Conservation (phyloP, 2,888 invertebrate genomes). For the Hemithea aestivaria region DNA sequence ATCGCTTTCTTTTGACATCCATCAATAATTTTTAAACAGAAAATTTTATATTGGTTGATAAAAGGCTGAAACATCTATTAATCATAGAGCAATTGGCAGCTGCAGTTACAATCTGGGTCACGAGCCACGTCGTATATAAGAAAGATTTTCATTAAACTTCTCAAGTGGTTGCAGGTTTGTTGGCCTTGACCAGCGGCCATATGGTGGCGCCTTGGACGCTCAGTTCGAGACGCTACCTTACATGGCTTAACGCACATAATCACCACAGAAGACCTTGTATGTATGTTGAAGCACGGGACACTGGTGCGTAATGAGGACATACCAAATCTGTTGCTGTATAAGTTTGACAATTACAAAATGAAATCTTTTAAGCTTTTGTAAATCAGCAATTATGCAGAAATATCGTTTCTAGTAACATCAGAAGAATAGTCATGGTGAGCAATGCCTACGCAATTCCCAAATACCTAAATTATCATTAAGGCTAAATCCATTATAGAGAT, state of each 20-base stretch:
- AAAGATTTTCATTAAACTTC: constrained; percentile 47
- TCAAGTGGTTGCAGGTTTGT: constrained; percentile 37
- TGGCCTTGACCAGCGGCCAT: constrained; percentile 62
- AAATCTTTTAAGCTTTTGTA: too few relatives aligned
- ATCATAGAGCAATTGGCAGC: constrained; percentile 33
- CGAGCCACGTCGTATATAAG: constrained; percentile 36
- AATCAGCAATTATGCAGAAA: too few relatives aligned
- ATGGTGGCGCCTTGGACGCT: constrained; percentile 49
- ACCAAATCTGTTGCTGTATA: constrained; percentile 9
- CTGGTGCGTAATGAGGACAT: constrained; percentile 19
- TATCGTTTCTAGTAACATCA: too few relatives aligned
- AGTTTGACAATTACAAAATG: too few relatives aligned
- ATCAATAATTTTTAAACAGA: too few relatives aligned
- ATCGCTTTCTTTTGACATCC: constrained; percentile 47
- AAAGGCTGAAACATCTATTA: constrained; percentile 16
- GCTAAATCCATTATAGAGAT: constrained; percentile 10
- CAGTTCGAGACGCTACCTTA: constrained; percentile 45
- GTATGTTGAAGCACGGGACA: constrained; percentile 19
- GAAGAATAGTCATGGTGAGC: too few relatives aligned
- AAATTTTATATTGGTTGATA: too few relatives aligned
- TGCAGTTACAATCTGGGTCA: constrained; percentile 41
- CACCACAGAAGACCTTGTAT: constrained; percentile 38
- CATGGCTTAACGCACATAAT: constrained; percentile 46
- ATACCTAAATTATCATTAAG: constrained; percentile 4
- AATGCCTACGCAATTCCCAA: too few relatives aligned